Conservation (phyloP, 23 tunicate species). For the Phallusia fumigata region DNA sequence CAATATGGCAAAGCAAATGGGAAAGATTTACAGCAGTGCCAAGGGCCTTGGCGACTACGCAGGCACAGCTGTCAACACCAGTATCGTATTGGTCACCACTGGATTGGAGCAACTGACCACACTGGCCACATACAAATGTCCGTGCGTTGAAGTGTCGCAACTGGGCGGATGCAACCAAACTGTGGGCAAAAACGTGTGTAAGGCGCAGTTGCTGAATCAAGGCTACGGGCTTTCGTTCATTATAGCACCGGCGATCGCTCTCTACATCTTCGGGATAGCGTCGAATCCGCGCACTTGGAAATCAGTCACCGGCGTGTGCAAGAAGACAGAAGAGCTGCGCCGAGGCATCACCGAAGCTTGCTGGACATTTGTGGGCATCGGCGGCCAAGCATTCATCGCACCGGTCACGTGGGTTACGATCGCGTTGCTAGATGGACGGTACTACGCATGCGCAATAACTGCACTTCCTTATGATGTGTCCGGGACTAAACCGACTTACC, state of each 20-base stretch:
- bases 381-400: slow-evolving; percentile 15
- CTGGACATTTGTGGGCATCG: not conserved
- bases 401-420: slow-evolving; percentile 52
- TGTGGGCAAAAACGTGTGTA: not conserved
- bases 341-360: not conserved
- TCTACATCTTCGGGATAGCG: slow-evolving; percentile 31
- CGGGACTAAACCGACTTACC: not conserved
- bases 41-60: slow-evolving; percentile 28
- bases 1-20: too few relatives aligned
- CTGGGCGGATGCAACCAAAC: slow-evolving; percentile 16
- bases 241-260: slow-evolving; percentile 41
- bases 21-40: not conserved
- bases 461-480: slow-evolving; percentile 45
- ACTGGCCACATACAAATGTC: slow-evolving; percentile 30
- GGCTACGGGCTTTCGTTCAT: slow-evolving; percentile 53
- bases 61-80: slow-evolving; percentile 12
- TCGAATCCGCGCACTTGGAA: slow-evolving; percentile 44
- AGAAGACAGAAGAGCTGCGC: not conserved
- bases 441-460: slow-evolving; percentile 51
- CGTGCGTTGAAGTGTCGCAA: slow-evolving; percentile 35
- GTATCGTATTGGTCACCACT: slow-evolving; percentile 27
- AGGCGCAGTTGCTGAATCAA: slow-evolving; percentile 24
- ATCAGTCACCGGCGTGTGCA: slow-evolving; percentile 21
- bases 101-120: slow-evolving; percentile 28
- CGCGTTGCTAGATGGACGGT: slow-evolving; percentile 46